phyloP scores from a whole-genome alignment of 2,797 vertebrate species.

The Arnoldichthys spilopterus region DNA sequence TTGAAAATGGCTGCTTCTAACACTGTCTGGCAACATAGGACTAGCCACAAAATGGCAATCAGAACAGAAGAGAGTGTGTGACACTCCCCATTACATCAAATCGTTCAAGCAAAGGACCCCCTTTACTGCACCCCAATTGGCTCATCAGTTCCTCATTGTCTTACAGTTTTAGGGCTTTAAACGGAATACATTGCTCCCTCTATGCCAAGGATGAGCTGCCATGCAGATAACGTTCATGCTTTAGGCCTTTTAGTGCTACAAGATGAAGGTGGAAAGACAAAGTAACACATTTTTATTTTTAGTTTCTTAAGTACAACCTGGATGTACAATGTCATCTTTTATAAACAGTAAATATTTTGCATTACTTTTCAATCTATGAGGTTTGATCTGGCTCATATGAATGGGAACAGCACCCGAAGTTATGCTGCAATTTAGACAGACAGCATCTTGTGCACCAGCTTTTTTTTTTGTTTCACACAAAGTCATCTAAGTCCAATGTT shows the following conservation, averaged over 20 bases:
- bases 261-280: not conserved
- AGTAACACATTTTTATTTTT: not conserved
- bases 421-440: no score
- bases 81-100: conserved; percentile 21
- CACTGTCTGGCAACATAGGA: not conserved
- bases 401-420: no score
- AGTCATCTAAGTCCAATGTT: no score
- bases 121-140: not conserved
- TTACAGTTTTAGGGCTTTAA: conserved; percentile 3
- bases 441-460: no score
- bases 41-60: not conserved
- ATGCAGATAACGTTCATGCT: not conserved
- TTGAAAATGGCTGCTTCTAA: not conserved
- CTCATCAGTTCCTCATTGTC: not conserved
- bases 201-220: conserved; percentile 12
- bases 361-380: not conserved
- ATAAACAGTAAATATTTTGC: not conserved
- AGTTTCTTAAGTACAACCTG: not conserved
- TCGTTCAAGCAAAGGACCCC: not conserved
- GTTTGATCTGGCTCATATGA: not conserved
- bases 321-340: not conserved
- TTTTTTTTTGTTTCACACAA: no score
- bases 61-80: not conserved
- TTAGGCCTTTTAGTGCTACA: not conserved
- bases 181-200: conserved; percentile 14